phyloP scores from a whole-genome alignment of 2,113 vertebrate species.

The Apistogramma diplotaenia region DNA sequence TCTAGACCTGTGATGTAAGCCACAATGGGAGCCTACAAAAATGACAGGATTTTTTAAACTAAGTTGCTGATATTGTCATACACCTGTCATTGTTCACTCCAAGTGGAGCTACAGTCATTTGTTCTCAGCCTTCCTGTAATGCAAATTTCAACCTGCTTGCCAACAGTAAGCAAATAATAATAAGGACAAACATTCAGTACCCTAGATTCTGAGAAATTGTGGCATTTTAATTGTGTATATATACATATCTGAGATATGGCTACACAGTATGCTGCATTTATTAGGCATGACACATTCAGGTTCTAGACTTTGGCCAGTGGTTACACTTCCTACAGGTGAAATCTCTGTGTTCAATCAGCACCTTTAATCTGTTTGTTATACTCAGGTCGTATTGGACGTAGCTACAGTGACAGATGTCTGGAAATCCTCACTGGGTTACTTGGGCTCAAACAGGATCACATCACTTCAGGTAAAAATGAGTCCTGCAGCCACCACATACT shows the following conservation, averaged over 20 bases:
- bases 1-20: neutral
- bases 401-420: constrained; percentile 89
- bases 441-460: constrained; percentile 88
- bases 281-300: neutral
- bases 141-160: neutral
- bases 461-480: constrained; percentile 85
- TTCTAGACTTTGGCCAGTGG: neutral
- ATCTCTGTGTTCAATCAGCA: neutral
- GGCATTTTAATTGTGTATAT: no score
- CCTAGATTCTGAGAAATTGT: neutral
- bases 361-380: neutral
- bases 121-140: neutral
- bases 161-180: neutral
- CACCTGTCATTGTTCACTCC: neutral
- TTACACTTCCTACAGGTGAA: neutral
- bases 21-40: neutral
- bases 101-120: neutral
- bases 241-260: no score
- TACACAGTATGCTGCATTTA: neutral
- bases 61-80: neutral
- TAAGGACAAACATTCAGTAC: neutral
- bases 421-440: constrained; percentile 89
- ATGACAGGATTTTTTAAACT: neutral
- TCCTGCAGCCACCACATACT: neutral
- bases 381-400: constrained; percentile 88